Evolutionary conservation across 1,140 invertebrate genomes (phyloP).

Genomic region (Epicauta chinensis): DNA sequence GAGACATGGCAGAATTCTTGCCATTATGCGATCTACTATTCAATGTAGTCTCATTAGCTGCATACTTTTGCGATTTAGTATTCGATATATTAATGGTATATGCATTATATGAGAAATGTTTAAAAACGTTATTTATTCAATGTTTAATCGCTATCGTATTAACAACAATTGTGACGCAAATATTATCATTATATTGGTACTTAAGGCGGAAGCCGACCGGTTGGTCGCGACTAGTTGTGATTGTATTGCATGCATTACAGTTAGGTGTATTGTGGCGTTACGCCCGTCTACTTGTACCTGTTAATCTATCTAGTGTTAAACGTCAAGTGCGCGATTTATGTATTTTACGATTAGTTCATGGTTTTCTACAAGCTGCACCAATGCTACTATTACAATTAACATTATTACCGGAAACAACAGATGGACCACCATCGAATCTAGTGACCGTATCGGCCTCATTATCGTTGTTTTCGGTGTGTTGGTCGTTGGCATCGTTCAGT

Average conservation of each 20-base stretch:
- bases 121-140: slow-evolving; percentile 54
- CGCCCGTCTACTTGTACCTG: slow-evolving; percentile 78
- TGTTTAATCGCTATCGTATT: slow-evolving; percentile 60
- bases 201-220: slow-evolving; percentile 33
- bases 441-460: slow-evolving; percentile 75
- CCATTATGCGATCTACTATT: slow-evolving; percentile 84
- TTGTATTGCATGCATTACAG: slow-evolving; percentile 68
- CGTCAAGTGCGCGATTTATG: slow-evolving; percentile 67
- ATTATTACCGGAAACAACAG: slow-evolving; percentile 53
- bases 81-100: slow-evolving; percentile 82
- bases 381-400: slow-evolving; percentile 81
- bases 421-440: slow-evolving; percentile 61
- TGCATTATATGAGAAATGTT: slow-evolving; percentile 62
- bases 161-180: slow-evolving; percentile 69
- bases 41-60: slow-evolving; percentile 85
- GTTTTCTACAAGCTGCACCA: slow-evolving; percentile 80
- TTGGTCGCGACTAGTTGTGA: slow-evolving; percentile 45
- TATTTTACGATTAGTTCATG: slow-evolving; percentile 78
- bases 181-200: slow-evolving; percentile 54
- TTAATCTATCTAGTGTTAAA: slow-evolving; percentile 76
- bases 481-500: slow-evolving; percentile 85
- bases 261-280: slow-evolving; percentile 85
- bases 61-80: slow-evolving; percentile 86
- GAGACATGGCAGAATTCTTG: slow-evolving; percentile 65
- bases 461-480: slow-evolving; percentile 79